Conservation (phyloP, 2,113 vertebrate species). For the Propithecus coquereli region DNA sequence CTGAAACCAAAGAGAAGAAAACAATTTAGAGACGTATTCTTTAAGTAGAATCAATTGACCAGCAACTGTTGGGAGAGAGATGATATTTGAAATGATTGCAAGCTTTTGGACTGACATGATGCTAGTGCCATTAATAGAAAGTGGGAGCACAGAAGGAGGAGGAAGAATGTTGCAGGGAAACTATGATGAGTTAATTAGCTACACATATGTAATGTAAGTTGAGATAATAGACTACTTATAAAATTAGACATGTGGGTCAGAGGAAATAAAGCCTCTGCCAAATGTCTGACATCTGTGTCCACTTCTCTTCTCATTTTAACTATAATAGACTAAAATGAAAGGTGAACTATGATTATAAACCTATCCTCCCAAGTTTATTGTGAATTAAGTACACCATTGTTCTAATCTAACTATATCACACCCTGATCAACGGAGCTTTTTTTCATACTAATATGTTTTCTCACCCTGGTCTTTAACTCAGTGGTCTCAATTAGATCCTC, state of each 20-base stretch:
- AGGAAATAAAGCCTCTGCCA: constrained; percentile 31
- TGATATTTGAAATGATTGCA: background rate
- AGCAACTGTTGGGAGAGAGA: background rate
- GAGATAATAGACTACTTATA: constrained; percentile 32
- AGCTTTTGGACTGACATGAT: background rate
- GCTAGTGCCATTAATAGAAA: constrained; percentile 26
- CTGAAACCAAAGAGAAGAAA: background rate
- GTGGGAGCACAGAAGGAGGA: background rate
- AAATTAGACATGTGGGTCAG: constrained; percentile 27
- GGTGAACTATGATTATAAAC: constrained; percentile 7
- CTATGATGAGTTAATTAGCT: constrained; percentile 28
- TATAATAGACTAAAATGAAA: background rate
- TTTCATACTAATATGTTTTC: background rate
- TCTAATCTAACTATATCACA: background rate
- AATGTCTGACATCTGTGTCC: constrained; percentile 3
- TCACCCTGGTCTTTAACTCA: constrained; percentile 51
- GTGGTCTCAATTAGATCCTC: constrained; percentile 56
- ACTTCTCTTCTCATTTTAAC: background rate
- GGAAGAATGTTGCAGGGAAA: background rate
- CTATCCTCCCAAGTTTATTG: background rate
- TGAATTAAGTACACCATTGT: background rate
- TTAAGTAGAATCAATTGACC: background rate
- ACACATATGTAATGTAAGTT: background rate
- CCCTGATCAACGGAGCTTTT: background rate
- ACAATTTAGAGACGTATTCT: background rate